Evolutionary conservation across 2,113 vertebrate genomes (phyloP).

Genomic region (Alethe castanea): DNA sequence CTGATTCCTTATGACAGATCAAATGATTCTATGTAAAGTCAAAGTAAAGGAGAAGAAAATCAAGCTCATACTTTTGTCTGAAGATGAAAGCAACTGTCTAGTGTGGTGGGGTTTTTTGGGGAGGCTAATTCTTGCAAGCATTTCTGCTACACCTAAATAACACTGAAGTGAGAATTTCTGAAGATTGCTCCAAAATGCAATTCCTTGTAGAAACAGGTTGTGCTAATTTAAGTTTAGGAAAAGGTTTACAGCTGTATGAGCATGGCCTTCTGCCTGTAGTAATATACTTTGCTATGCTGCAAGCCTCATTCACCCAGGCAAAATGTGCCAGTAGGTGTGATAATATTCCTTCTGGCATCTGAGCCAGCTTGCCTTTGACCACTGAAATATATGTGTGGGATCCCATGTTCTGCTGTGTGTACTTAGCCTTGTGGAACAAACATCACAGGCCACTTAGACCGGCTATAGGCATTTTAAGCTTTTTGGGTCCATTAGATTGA

Average conservation of each 20-base stretch:
- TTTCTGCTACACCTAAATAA: neutral
- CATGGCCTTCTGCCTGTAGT: neutral
- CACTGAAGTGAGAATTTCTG: neutral
- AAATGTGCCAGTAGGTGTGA: neutral
- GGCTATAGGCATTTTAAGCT: neutral
- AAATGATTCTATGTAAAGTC: neutral
- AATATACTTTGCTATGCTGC: neutral
- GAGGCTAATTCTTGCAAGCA: neutral
- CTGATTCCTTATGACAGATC: conserved; percentile 34
- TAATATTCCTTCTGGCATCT: neutral
- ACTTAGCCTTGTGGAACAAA: neutral
- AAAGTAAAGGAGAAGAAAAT: neutral
- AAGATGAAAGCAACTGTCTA: neutral
- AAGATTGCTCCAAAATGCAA: neutral
- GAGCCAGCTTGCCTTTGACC: neutral
- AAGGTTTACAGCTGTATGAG: neutral
- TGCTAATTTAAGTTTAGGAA: neutral
- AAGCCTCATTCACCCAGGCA: neutral
- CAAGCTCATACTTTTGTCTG: neutral
- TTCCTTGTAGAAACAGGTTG: neutral
- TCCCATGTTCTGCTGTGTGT: neutral
- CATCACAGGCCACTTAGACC: neutral
- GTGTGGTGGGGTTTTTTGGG: neutral
- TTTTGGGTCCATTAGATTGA: neutral
- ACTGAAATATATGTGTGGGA: neutral